A percentile compares a stretch with the other conserved stretches of the same genome.
Evolutionary conservation across 2,113 vertebrate genomes (phyloP).

Genomic region (Chlamydotis undulata): DNA sequence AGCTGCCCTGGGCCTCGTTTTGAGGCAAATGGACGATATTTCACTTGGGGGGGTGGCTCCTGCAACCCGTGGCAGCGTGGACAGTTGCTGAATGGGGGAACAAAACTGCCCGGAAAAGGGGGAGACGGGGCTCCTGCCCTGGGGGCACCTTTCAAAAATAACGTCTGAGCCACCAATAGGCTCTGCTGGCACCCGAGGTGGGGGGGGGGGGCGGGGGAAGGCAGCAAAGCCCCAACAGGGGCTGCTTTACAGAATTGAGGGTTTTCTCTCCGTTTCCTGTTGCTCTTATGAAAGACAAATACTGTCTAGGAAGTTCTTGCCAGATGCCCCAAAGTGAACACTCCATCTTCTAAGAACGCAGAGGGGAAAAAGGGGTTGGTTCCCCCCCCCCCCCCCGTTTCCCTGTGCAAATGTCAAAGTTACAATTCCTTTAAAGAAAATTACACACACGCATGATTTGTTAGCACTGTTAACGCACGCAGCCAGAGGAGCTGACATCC

Average conservation of each 20-base stretch:
- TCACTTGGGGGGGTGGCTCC: neutral
- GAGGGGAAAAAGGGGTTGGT: fast-evolving
- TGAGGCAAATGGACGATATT: neutral
- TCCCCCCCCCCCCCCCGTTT: neutral
- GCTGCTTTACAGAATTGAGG: neutral
- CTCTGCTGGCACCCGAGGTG: neutral
- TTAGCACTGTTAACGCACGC: neutral
- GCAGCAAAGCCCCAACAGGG: neutral
- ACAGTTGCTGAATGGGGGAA: neutral
- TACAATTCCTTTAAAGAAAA: neutral
- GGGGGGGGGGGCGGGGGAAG: too few species aligned
- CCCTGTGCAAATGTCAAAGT: neutral
- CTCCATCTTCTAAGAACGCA: neutral
- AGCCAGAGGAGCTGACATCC: neutral
- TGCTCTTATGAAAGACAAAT: neutral
- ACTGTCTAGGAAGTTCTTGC: neutral
- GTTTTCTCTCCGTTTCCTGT: neutral
- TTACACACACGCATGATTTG: neutral
- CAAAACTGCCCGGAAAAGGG: neutral
- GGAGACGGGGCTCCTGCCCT: fast-evolving
- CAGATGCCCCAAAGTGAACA: neutral
- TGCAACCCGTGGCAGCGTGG: neutral
- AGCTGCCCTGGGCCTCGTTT: fast-evolving
- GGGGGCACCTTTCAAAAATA: fast-evolving
- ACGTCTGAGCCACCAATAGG: fast-evolving